Conservation (phyloP, 2,113 vertebrate genomes). For the Aspidoscelis tigris region DNA sequence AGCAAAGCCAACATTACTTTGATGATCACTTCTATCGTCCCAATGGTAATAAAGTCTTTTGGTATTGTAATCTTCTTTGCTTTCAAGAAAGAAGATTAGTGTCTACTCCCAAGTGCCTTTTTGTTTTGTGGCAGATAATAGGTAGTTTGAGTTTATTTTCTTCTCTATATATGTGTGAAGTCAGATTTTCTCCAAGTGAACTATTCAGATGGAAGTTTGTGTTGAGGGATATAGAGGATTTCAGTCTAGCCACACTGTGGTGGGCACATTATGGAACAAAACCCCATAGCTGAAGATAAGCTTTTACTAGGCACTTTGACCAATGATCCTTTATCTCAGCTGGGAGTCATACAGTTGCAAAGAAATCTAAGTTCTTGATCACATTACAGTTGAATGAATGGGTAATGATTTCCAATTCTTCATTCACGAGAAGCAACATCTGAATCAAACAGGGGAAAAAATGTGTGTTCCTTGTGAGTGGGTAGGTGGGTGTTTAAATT, state of each 20-base stretch:
- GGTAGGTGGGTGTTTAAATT: constrained; percentile 34
- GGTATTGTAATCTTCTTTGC: constrained; percentile 69
- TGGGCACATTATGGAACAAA: constrained; percentile 50
- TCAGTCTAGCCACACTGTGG: constrained; percentile 61
- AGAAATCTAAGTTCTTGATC: neutral
- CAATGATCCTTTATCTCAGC: neutral
- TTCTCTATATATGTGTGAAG: constrained; percentile 45
- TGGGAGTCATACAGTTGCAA: neutral
- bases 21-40: constrained; percentile 64
- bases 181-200: constrained; percentile 57
- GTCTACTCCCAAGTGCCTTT: constrained; percentile 68
- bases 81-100: constrained; percentile 66
- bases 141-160: constrained; percentile 57
- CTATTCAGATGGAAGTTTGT: constrained; percentile 58
- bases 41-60: constrained; percentile 79
- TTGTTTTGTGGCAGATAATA: constrained; percentile 76
- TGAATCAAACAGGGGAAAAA: constrained; percentile 56
- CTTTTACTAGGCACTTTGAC: constrained; percentile 42
- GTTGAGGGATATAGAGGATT: constrained; percentile 55
- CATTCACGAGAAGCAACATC: neutral
- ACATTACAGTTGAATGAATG: constrained; percentile 51
- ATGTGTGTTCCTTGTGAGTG: neutral
- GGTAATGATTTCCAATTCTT: constrained; percentile 52
- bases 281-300: constrained; percentile 2
- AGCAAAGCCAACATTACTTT: constrained; percentile 72